A percentile compares a stretch with the other conserved stretches of the same genome.
Evolutionary conservation across 37 sponge, comb jelly and placozoan genomes (phyloP).

Genomic region (Halisarca cf. caerulea): DNA sequence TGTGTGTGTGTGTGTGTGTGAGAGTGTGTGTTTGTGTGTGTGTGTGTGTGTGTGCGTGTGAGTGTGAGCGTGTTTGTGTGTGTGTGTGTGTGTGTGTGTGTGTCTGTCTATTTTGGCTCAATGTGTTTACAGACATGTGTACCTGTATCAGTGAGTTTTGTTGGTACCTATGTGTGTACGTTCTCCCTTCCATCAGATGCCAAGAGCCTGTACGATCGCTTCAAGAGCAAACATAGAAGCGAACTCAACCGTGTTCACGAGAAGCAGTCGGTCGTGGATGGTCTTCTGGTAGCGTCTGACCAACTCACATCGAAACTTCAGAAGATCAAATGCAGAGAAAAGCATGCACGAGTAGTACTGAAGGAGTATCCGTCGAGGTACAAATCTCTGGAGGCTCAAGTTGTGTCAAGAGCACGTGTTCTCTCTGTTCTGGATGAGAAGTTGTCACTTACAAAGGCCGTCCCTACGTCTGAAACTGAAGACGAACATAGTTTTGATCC

Average conservation of each 20-base stretch:
- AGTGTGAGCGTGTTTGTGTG: slow-evolving; percentile 3
- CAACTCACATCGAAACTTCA: not conserved
- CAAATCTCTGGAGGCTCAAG: not conserved
- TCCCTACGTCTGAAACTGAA: not conserved
- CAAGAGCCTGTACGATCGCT: slow-evolving; percentile 5
- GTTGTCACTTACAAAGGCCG: not conserved
- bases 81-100: not conserved
- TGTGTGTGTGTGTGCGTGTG: no score
- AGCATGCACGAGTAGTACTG: not conserved
- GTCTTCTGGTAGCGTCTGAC: not conserved
- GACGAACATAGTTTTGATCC: not conserved
- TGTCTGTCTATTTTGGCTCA: no score
- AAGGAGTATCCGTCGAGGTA: not conserved
- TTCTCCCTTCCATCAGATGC: not conserved
- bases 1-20: not conserved
- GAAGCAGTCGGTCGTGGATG: slow-evolving; percentile 4
- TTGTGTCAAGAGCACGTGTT: not conserved
- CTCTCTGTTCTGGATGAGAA: not conserved
- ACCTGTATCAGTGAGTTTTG: no score
- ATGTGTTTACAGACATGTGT: no score
- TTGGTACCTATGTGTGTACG: no score
- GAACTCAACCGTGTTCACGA: slow-evolving; percentile 2
- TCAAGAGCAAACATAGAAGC: not conserved
- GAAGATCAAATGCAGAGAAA: not conserved
- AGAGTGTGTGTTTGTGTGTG: not conserved